Base-by-base conservation (phyloP, 2,797 vertebrate genomes). In the Hyperoplus lanceolatus region DNA sequence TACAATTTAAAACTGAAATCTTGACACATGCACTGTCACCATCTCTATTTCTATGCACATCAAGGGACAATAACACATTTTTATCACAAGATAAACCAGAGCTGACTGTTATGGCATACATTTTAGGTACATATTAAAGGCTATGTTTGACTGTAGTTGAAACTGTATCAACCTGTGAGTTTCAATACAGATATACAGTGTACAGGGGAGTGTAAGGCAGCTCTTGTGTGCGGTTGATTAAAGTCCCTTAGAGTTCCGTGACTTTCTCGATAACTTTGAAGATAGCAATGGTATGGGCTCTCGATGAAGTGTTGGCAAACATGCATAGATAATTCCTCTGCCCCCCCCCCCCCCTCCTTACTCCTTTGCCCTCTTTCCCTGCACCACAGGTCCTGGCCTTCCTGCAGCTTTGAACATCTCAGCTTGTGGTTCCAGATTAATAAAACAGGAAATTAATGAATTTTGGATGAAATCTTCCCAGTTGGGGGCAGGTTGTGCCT, bases 401-500 rank as follows among this genome's bases (percentile, higher is more conserved):
- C 93, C 87, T 88, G 87, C 69, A 85, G 94, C 85, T 93, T 92
- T 91, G 73, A 94, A 94, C 94, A 95, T 93, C 91, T 89, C 92
- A 83, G 88, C 90, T 92, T 91, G 91, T 90, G 91, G 87, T 91
- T 90, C 73, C 67, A 86, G 91, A 94, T 95, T 92, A 96, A 96
- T 95, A 95, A 95, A 95, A 95, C 93, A 95, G 92, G 92, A 91
- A 95, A 94, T 93, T 89, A 95, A 96, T 96, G 81, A 93, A 96
- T 95, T 95, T 95, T 94, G 92, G 87, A 96, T 96, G 94, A 93
- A 95, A 94, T 93, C 86, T 68, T 90, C 94, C 78, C 94, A 92
- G 93, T 81, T 87, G 93, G 94, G 92, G 91, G 87, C 75, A 85
- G 81, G 82, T 87, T 84, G 90, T 53, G 82, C 88, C 92, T 95